Conservation (phyloP, 1,140 invertebrate genomes). For the Leptonema lineaticorne region DNA sequence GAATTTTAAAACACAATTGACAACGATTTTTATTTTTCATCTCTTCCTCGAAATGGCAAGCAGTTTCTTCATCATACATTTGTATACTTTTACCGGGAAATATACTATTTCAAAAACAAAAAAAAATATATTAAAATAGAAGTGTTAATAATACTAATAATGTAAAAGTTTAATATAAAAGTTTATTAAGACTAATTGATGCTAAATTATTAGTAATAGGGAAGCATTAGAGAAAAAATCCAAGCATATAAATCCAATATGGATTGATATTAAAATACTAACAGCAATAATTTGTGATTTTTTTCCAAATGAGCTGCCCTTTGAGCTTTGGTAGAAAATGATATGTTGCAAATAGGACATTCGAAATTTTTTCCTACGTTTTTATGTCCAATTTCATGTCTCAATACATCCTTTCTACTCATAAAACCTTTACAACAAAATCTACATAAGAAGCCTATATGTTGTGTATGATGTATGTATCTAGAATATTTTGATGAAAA, state of each 20-base stretch:
- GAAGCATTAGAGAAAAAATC: background rate
- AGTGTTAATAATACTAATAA: too few relatives aligned
- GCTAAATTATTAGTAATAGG: background rate
- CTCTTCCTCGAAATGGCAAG: too few relatives aligned
- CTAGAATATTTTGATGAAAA: slow-evolving; percentile 31
- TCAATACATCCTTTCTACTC: slow-evolving; percentile 35
- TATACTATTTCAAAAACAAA: too few relatives aligned
- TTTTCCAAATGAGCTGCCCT: slow-evolving; percentile 38
- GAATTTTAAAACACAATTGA: too few relatives aligned
- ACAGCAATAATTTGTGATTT: slow-evolving; percentile 34
- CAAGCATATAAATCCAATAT: background rate
- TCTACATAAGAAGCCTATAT: slow-evolving; percentile 34
- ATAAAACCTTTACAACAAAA: slow-evolving; percentile 36
- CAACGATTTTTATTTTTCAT: too few relatives aligned
- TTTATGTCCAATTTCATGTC: slow-evolving; percentile 39
- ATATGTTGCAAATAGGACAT: slow-evolving; percentile 31
- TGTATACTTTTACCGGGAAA: too few relatives aligned
- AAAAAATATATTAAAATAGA: too few relatives aligned
- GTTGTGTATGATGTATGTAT: slow-evolving; percentile 34
- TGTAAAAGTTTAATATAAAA: too few relatives aligned
- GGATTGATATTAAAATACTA: too few relatives aligned
- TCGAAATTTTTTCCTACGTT: slow-evolving; percentile 31
- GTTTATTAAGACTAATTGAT: too few relatives aligned
- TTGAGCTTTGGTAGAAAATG: slow-evolving; percentile 31
- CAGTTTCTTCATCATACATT: too few relatives aligned